phyloP scores from a whole-genome alignment of 2,888 invertebrate genomes.

The Toxonevra muliebris region DNA sequence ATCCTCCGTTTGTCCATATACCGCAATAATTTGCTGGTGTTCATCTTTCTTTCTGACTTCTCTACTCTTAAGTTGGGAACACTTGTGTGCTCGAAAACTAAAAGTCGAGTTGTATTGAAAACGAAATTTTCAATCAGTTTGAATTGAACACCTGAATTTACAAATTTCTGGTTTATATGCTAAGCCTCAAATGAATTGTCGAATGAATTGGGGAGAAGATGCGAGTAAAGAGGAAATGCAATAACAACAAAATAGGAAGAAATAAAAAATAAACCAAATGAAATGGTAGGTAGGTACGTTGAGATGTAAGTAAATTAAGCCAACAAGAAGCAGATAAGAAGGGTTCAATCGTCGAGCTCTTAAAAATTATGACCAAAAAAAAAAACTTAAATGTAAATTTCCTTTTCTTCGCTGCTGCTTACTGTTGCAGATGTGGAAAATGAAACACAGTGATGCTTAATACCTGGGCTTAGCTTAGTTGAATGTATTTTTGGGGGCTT shows the following conservation, averaged over 20 bases:
- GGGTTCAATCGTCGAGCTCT: conserved; percentile 5
- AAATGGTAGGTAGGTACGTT: no score
- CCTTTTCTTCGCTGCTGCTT: neutral
- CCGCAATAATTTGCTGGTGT: conserved; percentile 21
- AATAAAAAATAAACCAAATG: neutral
- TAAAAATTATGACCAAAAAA: conserved; percentile 11
- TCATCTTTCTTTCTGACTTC: conserved; percentile 13
- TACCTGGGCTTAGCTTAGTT: neutral
- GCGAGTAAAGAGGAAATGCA: conserved; percentile 17
- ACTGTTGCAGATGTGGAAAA: no score
- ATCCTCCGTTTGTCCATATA: conserved; percentile 4
- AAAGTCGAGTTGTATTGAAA: neutral
- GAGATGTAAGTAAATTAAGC: conserved; percentile 6
- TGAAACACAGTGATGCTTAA: no score
- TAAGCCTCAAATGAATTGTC: neutral
- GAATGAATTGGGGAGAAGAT: conserved; percentile 31
- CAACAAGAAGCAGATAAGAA: conserved; percentile 19
- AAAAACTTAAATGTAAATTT: neutral
- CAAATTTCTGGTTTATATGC: conserved; percentile 44
- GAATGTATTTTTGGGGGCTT: neutral
- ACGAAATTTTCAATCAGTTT: conserved; percentile 52
- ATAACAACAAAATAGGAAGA: neutral
- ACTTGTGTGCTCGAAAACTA: neutral
- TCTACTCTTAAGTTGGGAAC: neutral
- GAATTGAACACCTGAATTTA: conserved; percentile 56